Conservation (phyloP, 2,888 invertebrate genomes). For the Operophtera brumata region DNA sequence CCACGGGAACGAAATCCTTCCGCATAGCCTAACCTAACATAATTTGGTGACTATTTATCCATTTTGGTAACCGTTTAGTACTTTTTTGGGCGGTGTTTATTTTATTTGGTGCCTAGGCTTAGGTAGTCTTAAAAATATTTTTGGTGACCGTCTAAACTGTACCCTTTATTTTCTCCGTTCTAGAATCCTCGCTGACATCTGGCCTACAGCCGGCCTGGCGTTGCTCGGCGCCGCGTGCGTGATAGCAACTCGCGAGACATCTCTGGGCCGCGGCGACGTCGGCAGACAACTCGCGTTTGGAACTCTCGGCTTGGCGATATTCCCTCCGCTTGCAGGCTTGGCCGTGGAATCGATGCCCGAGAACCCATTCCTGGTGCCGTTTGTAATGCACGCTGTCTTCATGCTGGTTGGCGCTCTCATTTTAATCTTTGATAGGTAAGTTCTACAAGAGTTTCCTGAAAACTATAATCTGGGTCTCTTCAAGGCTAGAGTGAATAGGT, state of each 20-base stretch:
- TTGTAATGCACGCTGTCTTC: conserved; percentile 80
- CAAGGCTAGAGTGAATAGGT: too few relatives aligned
- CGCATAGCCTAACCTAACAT: too few relatives aligned
- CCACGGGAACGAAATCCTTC: too few relatives aligned
- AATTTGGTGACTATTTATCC: too few relatives aligned
- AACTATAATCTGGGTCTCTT: too few relatives aligned
- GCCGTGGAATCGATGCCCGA: conserved; percentile 62
- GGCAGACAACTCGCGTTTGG: conserved; percentile 89
- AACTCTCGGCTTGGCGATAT: conserved; percentile 85
- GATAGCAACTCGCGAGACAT: conserved; percentile 91
- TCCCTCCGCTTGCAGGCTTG: conserved; percentile 82
- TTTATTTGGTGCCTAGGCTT: too few relatives aligned
- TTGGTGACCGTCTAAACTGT: too few relatives aligned
- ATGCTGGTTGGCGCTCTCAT: conserved; percentile 82
- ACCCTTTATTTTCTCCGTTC: conserved; percentile 12
- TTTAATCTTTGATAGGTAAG: conserved; percentile 78
- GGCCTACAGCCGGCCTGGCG: conserved; percentile 86
- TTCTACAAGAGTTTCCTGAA: not conserved
- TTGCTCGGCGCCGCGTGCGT: conserved; percentile 88
- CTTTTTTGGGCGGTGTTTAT: too few relatives aligned
- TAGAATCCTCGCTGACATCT: conserved; percentile 87
- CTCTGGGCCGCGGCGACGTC: conserved; percentile 88
- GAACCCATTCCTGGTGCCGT: conserved; percentile 77
- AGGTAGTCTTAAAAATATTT: too few relatives aligned
- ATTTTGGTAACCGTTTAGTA: too few relatives aligned